These are phyloP conservation scores for Melinaea menophilus DNA, from an alignment of 2,888 invertebrate species.

Conservation along the genomic window DNA sequence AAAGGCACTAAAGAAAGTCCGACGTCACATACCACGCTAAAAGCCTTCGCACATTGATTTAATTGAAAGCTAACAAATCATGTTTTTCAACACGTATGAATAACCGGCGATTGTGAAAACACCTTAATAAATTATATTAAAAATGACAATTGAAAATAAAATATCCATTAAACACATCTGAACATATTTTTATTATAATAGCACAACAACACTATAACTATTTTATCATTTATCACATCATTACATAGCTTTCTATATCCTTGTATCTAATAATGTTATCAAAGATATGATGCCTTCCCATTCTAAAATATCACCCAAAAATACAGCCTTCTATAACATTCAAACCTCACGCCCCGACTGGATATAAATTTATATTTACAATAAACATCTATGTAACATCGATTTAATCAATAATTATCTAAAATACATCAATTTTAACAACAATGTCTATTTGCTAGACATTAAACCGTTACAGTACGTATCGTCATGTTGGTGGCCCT, in stretches of 20 bases:
- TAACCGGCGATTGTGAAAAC: constrained; percentile 42
- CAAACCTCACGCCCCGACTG: constrained; percentile 62
- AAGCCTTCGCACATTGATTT: constrained; percentile 59
- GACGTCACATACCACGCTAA: constrained; percentile 57
- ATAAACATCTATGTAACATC: constrained; percentile 78
- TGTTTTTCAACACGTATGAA: constrained; percentile 42
- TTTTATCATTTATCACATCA: constrained; percentile 68
- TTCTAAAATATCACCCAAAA: constrained; percentile 76
- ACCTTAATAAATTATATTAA: constrained; percentile 24
- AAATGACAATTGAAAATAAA: constrained; percentile 29
- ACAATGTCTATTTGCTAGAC: constrained; percentile 71
- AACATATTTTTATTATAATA: constrained; percentile 75
- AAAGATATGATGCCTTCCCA: constrained; percentile 68
- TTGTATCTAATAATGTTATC: constrained; percentile 58
- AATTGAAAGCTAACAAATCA: constrained; percentile 59
- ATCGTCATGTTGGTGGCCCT: constrained; percentile 44
- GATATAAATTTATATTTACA: constrained; percentile 69
- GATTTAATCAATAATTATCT: constrained; percentile 76
- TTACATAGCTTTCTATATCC: constrained; percentile 46
- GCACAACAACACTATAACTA: constrained; percentile 77
- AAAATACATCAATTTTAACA: constrained; percentile 76
- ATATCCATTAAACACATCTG: constrained; percentile 57
- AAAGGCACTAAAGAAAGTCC: constrained; percentile 67
- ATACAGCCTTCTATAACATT: constrained; percentile 76
- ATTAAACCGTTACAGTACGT: constrained; percentile 55